Base-by-base conservation (phyloP, 2,797 vertebrate species). In the Cyclopterus lumpus region DNA sequence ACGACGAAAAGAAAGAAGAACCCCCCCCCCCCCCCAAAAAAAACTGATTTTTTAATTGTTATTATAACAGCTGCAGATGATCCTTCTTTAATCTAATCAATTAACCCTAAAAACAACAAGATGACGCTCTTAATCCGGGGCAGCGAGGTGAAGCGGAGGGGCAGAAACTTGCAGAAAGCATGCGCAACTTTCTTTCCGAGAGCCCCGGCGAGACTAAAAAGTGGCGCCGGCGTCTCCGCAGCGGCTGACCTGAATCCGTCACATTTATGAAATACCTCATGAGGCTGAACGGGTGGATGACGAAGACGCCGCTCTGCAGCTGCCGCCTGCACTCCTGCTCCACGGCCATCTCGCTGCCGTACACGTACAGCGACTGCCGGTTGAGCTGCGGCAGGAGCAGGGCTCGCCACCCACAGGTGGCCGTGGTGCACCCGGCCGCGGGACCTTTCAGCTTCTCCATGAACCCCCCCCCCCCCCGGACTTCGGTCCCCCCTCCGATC, bases 241-340 rank as follows among this genome's bases (percentile, higher is more conserved):
- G 60, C n/a, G 67, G 67, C 77, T 84, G 80, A 46, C 74, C 84
- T 80, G 60, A 76, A 74, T 84, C 77, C 81, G 79, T 80, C 67
- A 73, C 28, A 38, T 18, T 24, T 24, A 71, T 75, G 38, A 83
- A 85, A 75, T 94, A 95, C 95, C 94, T 95, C 86, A 95, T 90
- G 75, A 85, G 75, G 85, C 95, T 95, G 91, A 95, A 95, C 1
- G 95, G 95, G 83, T 95, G 95, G 83, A 95, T 95, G 86, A 95
- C 95, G 54, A 95, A 91, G 55, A 95, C 86, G 59, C 93, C 93
- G 42, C 90, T 94, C 81, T 94, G 76, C 81, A 92, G 91, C 89
- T 95, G 94, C 10, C 93, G 90, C 18, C 84, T 77, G 48, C 94
- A 94, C 70, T 94, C 94, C 80, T 93, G 85, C 90, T 95, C 94